Percentiles rank a stretch among this genome's conserved stretches.
These are phyloP conservation scores for Tor tambroides DNA, from an alignment of 2,113 vertebrate genomes.

Conservation along the genomic window DNA sequence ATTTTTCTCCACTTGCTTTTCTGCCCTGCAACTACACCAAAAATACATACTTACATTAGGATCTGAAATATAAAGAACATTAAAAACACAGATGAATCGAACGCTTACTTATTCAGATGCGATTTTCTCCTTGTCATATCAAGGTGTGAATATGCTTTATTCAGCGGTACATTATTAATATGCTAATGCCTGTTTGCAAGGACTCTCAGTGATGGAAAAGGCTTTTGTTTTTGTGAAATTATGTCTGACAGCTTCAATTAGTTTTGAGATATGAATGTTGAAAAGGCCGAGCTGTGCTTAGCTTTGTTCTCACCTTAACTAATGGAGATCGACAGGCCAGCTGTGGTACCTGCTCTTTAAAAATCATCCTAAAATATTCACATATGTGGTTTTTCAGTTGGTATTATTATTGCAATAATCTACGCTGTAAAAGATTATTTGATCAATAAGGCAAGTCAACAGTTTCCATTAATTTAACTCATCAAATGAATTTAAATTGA, in stretches of 20 bases:
- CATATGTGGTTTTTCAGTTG: background rate
- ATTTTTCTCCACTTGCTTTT: slow-evolving; percentile 43
- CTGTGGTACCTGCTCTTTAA: slow-evolving; percentile 19
- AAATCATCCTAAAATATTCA: background rate
- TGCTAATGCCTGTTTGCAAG: slow-evolving; percentile 32
- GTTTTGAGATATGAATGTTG: slow-evolving; percentile 23
- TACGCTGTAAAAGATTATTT: too few species aligned
- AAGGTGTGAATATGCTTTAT: background rate
- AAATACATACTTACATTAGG: background rate
- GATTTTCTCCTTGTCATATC: background rate
- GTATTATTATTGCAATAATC: background rate
- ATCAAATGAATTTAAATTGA: too few species aligned
- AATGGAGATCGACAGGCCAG: background rate
- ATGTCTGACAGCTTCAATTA: slow-evolving; percentile 47
- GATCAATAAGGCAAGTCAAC: too few species aligned
- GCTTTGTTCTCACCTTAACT: too few species aligned
- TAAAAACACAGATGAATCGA: background rate
- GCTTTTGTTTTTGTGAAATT: slow-evolving; percentile 30
- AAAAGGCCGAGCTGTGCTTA: background rate
- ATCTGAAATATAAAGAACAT: background rate
- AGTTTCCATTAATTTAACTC: too few species aligned
- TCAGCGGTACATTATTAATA: background rate
- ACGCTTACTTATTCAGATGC: background rate
- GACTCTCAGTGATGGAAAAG: background rate
- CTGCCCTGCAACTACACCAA: background rate